phyloP scores from a whole-genome alignment of 2,797 vertebrate species.

The Anomalospiza imberbis region DNA sequence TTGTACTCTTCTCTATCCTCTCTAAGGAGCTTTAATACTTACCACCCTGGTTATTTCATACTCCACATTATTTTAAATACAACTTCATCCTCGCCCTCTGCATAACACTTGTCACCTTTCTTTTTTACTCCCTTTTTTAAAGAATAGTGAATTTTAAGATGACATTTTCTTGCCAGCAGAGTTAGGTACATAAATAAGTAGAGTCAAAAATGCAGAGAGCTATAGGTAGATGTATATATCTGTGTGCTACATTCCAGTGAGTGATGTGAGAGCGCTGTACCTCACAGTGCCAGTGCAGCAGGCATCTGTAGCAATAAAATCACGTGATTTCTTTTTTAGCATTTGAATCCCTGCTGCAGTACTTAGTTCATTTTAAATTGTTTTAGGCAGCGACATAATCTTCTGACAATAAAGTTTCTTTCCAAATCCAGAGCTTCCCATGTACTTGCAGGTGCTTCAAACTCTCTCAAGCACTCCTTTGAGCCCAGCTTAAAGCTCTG shows the following conservation, averaged over 20 bases:
- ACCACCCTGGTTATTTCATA: constrained; percentile 6
- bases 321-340: background rate
- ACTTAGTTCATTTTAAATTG: background rate
- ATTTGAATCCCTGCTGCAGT: background rate
- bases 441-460: constrained; percentile 6
- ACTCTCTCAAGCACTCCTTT: background rate
- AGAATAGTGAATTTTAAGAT: background rate
- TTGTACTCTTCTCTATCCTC: background rate
- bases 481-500: background rate
- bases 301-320: background rate
- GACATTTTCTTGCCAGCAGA: background rate
- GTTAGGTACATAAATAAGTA: background rate
- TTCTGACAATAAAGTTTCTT: background rate
- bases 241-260: background rate
- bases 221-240: fast-evolving
- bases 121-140: background rate
- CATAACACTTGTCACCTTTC: background rate
- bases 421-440: background rate
- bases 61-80: background rate
- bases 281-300: background rate
- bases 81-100: background rate
- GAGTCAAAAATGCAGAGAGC: background rate
- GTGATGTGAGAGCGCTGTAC: background rate
- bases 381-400: background rate
- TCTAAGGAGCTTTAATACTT: constrained; percentile 19